Base-by-base conservation (phyloP, 2,888 invertebrate genomes). In the Diaperis boleti region DNA sequence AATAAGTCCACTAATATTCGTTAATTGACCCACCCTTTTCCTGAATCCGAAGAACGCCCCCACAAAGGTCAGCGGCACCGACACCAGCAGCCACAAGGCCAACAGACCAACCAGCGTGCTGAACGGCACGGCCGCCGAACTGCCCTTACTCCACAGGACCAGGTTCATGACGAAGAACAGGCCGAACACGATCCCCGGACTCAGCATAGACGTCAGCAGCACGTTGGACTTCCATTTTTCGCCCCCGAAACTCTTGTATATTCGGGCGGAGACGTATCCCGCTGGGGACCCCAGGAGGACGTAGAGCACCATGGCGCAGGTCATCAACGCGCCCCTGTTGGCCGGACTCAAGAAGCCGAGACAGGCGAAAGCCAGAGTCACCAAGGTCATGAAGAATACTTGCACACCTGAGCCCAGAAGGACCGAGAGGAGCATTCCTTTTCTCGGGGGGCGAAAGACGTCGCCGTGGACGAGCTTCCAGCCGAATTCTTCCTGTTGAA, bases 381-480 rank as follows among this genome's bases (percentile, higher is more conserved):
- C 92, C 49, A 98, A 84, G 0, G 95, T 91, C 98, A 99, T 98
- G 77, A 92, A 94, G 77, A 97, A 92, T 6, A 96, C 95, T 87
- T 99, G 98, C 11, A 94, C 88, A 13, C 99, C 99, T 39, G 95
- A 95, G 7, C 99, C 99, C n/a, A 98, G 86, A 74, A 98, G 89
- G 0, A 99, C 96, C 0, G 98, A 92, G 11, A 99, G 85, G 10
- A 99, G 81, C 96, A 99, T 98, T 61, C 98, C 97, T 76, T 96
- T 94, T 1, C 96, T 87, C 1, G 98, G 98, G 3, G 98, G 98
- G 29, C 98, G 85, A 82, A 98, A 98, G 2, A 98, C 97, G 81
- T 98, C 98, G 0, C 98, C 98, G 77, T 98, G 98, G 0, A 98
- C 98, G 69, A 98, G 82, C 81, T 98, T 98, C 98, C 98, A 98